A percentile compares a stretch with the other conserved stretches of the same genome.
phyloP scores from a whole-genome alignment of 2,888 invertebrate genomes.

The Limnephilus marmoratus region DNA sequence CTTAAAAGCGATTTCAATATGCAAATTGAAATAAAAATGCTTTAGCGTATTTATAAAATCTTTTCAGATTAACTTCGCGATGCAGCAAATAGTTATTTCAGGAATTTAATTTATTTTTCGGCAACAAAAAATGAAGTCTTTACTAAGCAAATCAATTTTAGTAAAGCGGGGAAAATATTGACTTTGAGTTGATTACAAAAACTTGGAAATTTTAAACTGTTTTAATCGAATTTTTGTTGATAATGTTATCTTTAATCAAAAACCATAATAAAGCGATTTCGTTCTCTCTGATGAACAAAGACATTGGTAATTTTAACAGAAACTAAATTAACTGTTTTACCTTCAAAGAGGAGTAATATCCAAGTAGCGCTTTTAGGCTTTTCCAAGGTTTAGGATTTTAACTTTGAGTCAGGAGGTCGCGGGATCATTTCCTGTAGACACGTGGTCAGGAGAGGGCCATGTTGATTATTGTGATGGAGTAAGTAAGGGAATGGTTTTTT shows the following conservation, averaged over 20 bases:
- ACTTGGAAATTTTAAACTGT: neutral
- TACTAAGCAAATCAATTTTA: neutral
- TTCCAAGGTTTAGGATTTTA: too few relatives aligned
- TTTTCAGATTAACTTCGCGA: neutral
- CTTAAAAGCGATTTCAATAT: conserved; percentile 21
- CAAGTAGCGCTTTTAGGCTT: too few relatives aligned
- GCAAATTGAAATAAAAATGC: neutral
- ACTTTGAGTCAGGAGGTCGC: neutral
- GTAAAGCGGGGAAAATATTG: neutral
- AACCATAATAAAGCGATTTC: neutral
- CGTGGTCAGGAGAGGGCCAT: neutral
- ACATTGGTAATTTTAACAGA: too few relatives aligned
- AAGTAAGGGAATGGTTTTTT: neutral
- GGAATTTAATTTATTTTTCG: neutral
- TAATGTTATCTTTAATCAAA: neutral
- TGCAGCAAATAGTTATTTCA: neutral
- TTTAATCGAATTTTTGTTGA: neutral
- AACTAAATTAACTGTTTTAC: too few relatives aligned
- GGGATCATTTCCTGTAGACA: neutral
- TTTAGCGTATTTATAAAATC: neutral
- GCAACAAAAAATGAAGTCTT: neutral
- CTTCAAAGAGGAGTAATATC: too few relatives aligned
- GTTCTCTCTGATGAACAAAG: too few relatives aligned
- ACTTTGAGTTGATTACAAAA: neutral
- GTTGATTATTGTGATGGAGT: neutral